Conservation (phyloP, 1,140 invertebrate species). For the Drosophila murphyi region DNA sequence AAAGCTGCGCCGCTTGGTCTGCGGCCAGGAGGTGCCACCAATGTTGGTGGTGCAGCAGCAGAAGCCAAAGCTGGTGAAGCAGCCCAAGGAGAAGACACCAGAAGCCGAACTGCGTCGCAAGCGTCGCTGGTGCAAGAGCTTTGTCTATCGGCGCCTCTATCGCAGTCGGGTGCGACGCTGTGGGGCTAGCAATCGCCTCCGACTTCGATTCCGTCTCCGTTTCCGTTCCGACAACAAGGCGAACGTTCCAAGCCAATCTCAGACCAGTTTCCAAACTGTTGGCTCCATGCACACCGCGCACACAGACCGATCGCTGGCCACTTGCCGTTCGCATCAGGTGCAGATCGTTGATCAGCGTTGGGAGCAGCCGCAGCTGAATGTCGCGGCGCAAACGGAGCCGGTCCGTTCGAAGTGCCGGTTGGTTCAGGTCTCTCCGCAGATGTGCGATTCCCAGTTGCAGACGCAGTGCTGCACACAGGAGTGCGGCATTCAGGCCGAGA, state of each 20-base stretch:
- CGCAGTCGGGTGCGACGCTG: constrained; percentile 40
- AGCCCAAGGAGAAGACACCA: neutral
- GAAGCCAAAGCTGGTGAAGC: neutral
- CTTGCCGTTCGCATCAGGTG: constrained; percentile 30
- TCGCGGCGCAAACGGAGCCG: constrained; percentile 46
- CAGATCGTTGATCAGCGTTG: constrained; percentile 15
- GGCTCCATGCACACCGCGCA: constrained; percentile 45
- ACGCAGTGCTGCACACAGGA: constrained; percentile 30
- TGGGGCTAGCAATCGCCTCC: neutral
- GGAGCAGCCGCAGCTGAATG: constrained; percentile 16
- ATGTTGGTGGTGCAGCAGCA: neutral
- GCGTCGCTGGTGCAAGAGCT: constrained; percentile 42
- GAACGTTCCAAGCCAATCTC: constrained; percentile 16
- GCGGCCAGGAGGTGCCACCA: neutral
- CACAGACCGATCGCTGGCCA: constrained; percentile 16
- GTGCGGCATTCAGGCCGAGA: constrained; percentile 50
- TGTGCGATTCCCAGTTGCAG: constrained; percentile 35
- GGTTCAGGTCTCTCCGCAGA: constrained; percentile 23
- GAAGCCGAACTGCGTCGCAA: neutral
- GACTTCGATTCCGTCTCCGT: neutral
- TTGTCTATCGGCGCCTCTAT: constrained; percentile 35
- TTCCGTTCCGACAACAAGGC: neutral
- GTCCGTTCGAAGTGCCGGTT: neutral
- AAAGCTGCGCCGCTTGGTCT: constrained; percentile 11
- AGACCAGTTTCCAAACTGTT: constrained; percentile 61